phyloP scores from a whole-genome alignment of 2,113 vertebrate species.

The Corydoras maculifer region DNA sequence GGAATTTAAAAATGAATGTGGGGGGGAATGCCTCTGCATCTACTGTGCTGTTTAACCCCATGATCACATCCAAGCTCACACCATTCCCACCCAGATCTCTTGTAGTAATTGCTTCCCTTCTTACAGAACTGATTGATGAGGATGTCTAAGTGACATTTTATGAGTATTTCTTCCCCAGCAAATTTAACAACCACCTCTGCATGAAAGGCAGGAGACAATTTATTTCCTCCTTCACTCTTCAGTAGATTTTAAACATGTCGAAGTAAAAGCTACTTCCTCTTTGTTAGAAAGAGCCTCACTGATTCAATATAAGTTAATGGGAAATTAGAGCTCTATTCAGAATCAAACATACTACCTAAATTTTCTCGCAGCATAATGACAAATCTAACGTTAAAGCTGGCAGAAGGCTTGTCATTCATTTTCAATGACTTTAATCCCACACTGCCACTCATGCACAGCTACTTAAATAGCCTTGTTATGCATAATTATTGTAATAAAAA shows the following conservation, averaged over 20 bases:
- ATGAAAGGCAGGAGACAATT: not conserved
- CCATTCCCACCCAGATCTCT: slow-evolving; percentile 39
- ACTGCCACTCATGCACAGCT: too few relatives aligned
- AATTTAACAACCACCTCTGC: slow-evolving; percentile 3
- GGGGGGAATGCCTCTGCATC: not conserved
- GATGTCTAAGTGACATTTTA: slow-evolving; percentile 58
- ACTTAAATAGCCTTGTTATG: too few relatives aligned
- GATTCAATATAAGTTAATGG: not conserved
- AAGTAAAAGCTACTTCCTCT: not conserved
- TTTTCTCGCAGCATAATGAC: not conserved
- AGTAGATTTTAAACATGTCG: not conserved
- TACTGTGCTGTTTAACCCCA: slow-evolving; percentile 43
- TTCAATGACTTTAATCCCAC: too few relatives aligned
- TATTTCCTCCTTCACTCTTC: not conserved
- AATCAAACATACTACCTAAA: not conserved
- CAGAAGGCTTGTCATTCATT: too few relatives aligned
- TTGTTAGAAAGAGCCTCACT: not conserved
- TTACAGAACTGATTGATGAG: slow-evolving; percentile 61
- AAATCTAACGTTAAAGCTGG: too few relatives aligned
- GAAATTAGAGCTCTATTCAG: not conserved
- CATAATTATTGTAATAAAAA: too few relatives aligned
- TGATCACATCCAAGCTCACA: slow-evolving; percentile 58
- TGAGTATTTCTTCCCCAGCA: slow-evolving; percentile 9
- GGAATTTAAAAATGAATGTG: slow-evolving; percentile 5
- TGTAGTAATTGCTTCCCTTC: slow-evolving; percentile 59